These are phyloP conservation scores for Nomada goodeniana DNA, from an alignment of 2,888 invertebrate species.

Conservation along the genomic window DNA sequence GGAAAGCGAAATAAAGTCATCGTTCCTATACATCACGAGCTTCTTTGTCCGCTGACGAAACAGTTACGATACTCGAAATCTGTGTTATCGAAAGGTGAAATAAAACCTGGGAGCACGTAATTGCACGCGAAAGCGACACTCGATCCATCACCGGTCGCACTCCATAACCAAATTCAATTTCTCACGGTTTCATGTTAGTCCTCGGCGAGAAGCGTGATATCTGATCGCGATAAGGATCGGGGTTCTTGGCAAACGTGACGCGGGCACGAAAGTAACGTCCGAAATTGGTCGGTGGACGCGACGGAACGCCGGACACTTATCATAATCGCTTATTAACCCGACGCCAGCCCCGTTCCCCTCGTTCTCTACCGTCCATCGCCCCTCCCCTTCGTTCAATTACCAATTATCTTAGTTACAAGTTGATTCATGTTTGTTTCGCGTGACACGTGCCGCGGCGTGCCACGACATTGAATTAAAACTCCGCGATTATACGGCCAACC, in stretches of 20 bases:
- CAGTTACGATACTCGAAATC: no score
- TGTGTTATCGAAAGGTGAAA: no score
- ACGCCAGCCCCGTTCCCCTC: neutral
- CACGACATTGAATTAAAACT: constrained; percentile 44
- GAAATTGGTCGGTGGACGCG: constrained; percentile 4
- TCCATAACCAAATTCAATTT: constrained; percentile 21
- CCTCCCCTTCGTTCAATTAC: constrained; percentile 36
- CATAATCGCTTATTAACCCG: constrained; percentile 30
- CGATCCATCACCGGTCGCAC: constrained; percentile 3
- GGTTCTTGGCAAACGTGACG: constrained; percentile 14
- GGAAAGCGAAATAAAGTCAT: neutral
- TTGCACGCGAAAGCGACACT: neutral
- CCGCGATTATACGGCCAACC: neutral
- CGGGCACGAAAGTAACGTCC: constrained; percentile 24
- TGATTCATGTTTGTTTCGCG: constrained; percentile 56
- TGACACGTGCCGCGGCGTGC: constrained; percentile 22
- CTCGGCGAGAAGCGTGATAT: constrained; percentile 11
- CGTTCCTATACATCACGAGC: no score
- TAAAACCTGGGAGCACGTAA: no score
- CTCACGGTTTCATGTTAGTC: constrained; percentile 13
- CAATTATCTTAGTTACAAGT: constrained; percentile 39
- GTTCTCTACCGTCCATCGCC: no score
- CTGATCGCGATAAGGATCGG: constrained; percentile 36
- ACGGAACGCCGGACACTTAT: constrained; percentile 29
- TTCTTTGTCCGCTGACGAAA: no score